Evolutionary conservation across 2,113 vertebrate genomes (phyloP), one percentile per base, ranked within the genome.

Genomic region (Phalacrocorax carbo): DNA sequence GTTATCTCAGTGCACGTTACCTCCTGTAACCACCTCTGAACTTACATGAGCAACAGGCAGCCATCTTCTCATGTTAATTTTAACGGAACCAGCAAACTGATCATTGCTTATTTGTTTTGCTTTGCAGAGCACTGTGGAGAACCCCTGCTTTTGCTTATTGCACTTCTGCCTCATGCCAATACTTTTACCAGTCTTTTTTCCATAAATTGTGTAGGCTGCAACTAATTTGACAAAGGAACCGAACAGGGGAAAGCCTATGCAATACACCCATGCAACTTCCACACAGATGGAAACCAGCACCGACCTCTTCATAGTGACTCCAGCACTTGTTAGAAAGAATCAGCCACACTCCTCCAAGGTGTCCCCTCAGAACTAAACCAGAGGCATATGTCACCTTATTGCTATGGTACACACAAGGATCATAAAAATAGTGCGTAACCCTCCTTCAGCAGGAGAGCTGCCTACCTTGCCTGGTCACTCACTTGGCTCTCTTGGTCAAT

Each of bases 271-370:
- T 68, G 46, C 29, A 77, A 17, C n/a, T 93, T 61, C 48, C 7
- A 1, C 23, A 57, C 6, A 78, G 11, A 25, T 66, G 13, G 49
- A 87, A 83, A 64, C 7, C 5, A 55, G 21, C 1, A 2, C 3
- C 13, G 46, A 54, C 18, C 21, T 40, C 22, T 65, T 65, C 15
- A 40, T 13, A 75, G 15, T 21, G 6, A 54, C 22, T 4, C 15
- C 32, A 90, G 29, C 23, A 75, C 8, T 15, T 9, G 15, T 21
- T 10, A 5, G 25, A 57, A 87, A 62, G 30, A 57, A 14, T 10
- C 38, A 77, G 4, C 11, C 15, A 15, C 80, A 12, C 40, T 78
- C 3, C 10, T 69, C n/a, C 0, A 0, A 73, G 46, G 9, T 23
- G 14, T 52, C 40, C 58, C 9, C n/a, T 86, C 30, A 94, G 69